Base-by-base conservation (phyloP, 2,113 vertebrate genomes). In the Sakesphorus luctuosus region DNA sequence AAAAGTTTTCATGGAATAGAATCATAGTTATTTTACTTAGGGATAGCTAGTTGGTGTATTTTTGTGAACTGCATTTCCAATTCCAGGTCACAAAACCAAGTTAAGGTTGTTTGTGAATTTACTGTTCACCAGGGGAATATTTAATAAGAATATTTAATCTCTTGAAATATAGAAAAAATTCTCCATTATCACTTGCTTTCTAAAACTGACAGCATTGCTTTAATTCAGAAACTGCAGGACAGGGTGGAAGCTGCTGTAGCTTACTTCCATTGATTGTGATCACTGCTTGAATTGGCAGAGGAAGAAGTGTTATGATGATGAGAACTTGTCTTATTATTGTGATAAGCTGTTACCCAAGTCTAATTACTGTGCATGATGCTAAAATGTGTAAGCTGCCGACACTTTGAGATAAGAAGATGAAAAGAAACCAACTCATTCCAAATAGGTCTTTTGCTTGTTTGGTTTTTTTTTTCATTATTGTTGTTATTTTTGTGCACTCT, bases 301-400 rank as follows among this genome's bases (percentile, higher is more conserved):
- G 50, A 91, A 90, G 91, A 93, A 92, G 89, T 36, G 87, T 87
- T 95, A 72, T 25, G 79, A 95, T 81, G 89, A 90, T 84, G 89
- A 84, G 81, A 87, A 91, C 91, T 96, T 94, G 73, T 95, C 95
- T 93, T 84, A 81, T 78, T 92, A 87, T 92, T 96, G 93, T 94
- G 93, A 97, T 94, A 93, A 94, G 91, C 77, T 85, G 91, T 82
- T 96, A 93, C 87, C n/a, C 25, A 72, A 87, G 74, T 76, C 95
- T 96, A 79, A 96, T 95, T 97, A 93, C 87, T 72, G 69, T 46
- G 74, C 23, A 0, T 28, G 87, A 76, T 94, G 62, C 89, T 96
- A 56, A 87, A 95, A 92, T 79, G 77, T 93, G 81, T 89, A 87
- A 96, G 66, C 91, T 95, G 86, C 93, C 2, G 52, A 89, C 87